Conservation (phyloP, 2,888 invertebrate species). For the Polietes domitor region DNA sequence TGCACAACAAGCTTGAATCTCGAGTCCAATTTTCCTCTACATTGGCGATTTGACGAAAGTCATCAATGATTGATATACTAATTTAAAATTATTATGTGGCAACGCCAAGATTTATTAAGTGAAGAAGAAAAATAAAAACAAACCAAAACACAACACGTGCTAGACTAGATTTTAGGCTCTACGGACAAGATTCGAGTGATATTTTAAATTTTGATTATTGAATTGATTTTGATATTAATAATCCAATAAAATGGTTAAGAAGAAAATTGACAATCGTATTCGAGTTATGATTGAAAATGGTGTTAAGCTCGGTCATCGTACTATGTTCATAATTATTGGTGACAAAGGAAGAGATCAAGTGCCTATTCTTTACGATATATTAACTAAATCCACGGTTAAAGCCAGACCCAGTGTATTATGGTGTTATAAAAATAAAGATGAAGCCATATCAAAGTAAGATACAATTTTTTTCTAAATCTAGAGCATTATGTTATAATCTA, state of each 20-base stretch:
- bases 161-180: too few species aligned
- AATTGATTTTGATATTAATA: neutral
- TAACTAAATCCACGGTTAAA: constrained; percentile 96
- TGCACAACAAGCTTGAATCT: too few species aligned
- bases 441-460: constrained; percentile 91
- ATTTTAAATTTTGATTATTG: neutral
- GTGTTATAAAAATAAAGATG: constrained; percentile 98
- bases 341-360: constrained; percentile 98
- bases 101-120: neutral
- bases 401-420: constrained; percentile 96
- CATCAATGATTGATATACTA: too few species aligned
- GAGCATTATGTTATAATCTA: neutral
- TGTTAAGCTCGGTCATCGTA: constrained; percentile 92
- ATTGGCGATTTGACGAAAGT: too few species aligned
- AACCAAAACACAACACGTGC: constrained; percentile 63
- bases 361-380: constrained; percentile 98
- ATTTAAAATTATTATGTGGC: neutral
- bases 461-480: too few species aligned
- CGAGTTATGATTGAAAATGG: constrained; percentile 98
- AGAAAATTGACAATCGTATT: constrained; percentile 98
- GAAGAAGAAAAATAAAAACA: constrained; percentile 48
- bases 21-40: too few species aligned
- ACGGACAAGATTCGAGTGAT: too few species aligned
- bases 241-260: constrained; percentile 88
- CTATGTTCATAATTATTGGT: constrained; percentile 96